Base-by-base conservation (phyloP, 2,113 vertebrate species). In the Grammomys dolichurus region DNA sequence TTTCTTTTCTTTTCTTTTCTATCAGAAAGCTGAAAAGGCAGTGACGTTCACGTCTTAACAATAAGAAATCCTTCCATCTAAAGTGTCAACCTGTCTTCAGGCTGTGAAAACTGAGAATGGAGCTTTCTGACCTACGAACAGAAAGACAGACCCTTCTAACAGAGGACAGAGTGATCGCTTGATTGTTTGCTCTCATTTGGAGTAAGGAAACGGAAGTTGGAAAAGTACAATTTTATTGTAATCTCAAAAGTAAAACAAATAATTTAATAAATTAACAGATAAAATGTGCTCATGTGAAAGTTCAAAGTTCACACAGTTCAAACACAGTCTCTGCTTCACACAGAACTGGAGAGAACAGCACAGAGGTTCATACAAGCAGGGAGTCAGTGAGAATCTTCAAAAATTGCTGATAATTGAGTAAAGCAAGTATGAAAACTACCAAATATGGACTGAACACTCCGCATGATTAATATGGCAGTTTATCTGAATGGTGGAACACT, bases 361-460 rank as follows among this genome's bases (percentile, higher is more conserved):
- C 3, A 46, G 7, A 7, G 8, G n/a, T 24, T 63, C 5, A 5
- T 0, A 58, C 5, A 56, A 46, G 0, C 5, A 22, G 28, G 11
- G 75, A 72, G 20, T 84, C 13, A 22, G 17, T 7, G 48, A 90
- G n/a, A 85, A 22, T 17, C 46, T 65, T 33, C 48, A 72, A n/a
- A 22, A 33, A 56, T 10, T 48, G 0, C 43, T 40, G 19, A 72
- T 77, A 82, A 20, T 4, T 69, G 26, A 91, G 17, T 0, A 7
- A 65, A 31, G 36, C 6, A 40, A 72, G 13, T 24, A 7, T 28
- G 26, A 81, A 73, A 36, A 7, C 7, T 1, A 67, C 5, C 10
- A 20, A 3, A 2, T 17, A 24, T 22, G 7, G 22, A n/a, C 12
- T 9, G 3, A 1, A n/a, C 3, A 8, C 58, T n/a, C 14, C 67